phyloP scores from a whole-genome alignment of 2,113 vertebrate genomes.

The Tragelaphus imberbis region DNA sequence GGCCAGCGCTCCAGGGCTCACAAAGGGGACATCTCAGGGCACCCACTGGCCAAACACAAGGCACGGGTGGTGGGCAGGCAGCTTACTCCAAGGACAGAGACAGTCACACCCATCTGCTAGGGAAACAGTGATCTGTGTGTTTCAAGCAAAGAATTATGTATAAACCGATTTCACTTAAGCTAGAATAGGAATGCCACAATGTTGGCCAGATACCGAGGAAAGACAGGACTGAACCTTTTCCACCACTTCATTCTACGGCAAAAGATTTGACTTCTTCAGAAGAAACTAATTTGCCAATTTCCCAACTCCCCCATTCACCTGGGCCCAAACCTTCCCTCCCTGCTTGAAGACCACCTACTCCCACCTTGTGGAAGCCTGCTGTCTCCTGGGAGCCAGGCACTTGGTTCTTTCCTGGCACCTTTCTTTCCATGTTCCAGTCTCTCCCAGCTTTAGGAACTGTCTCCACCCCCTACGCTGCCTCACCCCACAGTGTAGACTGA shows the following conservation, averaged over 20 bases:
- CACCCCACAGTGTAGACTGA: neutral
- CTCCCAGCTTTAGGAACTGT: neutral
- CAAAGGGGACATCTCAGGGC: accelerated
- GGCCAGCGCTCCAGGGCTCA: neutral
- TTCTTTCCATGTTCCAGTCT: neutral
- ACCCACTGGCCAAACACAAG: neutral
- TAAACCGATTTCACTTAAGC: neutral
- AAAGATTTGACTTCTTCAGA: neutral
- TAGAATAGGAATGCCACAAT: neutral
- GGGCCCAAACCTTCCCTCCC: neutral
- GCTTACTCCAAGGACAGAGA: neutral
- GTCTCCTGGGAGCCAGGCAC: neutral
- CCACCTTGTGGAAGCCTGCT: neutral
- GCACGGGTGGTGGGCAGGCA: neutral
- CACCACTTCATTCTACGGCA: neutral
- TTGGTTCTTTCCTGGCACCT: neutral
- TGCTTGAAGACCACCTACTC: neutral
- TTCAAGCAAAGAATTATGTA: neutral
- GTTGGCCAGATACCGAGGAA: neutral
- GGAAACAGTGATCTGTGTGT: neutral
- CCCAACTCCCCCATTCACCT: neutral
- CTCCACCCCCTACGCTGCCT: neutral
- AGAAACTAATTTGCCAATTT: neutral
- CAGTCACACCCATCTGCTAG: neutral
- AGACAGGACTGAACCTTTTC: neutral